phyloP scores from a whole-genome alignment of 2,888 invertebrate genomes.

The Ceramica pisi region DNA sequence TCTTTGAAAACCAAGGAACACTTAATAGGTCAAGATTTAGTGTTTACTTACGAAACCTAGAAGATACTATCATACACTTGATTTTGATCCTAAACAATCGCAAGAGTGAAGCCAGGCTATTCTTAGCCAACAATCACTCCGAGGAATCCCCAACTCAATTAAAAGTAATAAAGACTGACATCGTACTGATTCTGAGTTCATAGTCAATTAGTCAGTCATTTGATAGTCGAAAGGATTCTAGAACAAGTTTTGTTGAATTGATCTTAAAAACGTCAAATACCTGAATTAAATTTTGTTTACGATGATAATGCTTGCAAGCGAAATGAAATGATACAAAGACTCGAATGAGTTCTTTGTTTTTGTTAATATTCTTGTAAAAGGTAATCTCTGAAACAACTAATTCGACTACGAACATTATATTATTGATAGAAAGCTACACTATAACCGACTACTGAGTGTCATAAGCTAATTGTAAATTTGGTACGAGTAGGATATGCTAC shows the following conservation, averaged over 20 bases:
- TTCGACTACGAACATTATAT: too few relatives aligned
- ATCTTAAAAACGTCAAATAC: neutral
- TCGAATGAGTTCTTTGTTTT: neutral
- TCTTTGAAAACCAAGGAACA: too few relatives aligned
- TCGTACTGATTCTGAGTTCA: conserved; percentile 1
- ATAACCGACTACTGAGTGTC: too few relatives aligned
- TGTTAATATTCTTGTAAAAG: too few relatives aligned
- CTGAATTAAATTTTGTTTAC: neutral
- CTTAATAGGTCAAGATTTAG: too few relatives aligned
- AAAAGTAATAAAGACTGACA: conserved; percentile 40
- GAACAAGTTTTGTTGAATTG: neutral
- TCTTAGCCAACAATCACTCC: conserved; percentile 22
- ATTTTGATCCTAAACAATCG: neutral
- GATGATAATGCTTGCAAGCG: neutral
- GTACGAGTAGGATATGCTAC: neutral
- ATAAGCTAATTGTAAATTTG: too few relatives aligned
- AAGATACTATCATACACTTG: neutral
- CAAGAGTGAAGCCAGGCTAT: neutral
- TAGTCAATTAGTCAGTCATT: conserved; percentile 16
- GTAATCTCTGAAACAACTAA: too few relatives aligned
- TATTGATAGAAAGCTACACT: too few relatives aligned
- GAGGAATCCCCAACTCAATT: conserved; percentile 25
- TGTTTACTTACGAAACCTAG: too few relatives aligned
- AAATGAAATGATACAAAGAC: neutral
- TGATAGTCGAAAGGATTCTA: conserved; percentile 17